Base-by-base conservation (phyloP, 2,797 vertebrate species). In the Calcarius lapponicus region DNA sequence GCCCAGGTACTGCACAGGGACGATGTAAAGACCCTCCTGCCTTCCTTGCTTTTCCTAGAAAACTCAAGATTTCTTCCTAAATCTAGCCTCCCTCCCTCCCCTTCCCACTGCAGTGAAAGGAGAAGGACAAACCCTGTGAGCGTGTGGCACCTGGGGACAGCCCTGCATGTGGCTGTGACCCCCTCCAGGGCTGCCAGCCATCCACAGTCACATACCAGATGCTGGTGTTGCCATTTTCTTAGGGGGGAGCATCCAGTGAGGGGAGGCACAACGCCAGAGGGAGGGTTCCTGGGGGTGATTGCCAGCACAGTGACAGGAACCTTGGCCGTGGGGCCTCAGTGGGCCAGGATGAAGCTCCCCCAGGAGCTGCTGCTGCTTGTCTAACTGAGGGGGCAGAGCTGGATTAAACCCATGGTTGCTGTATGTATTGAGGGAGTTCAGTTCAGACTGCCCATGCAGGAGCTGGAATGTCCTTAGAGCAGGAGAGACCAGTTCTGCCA, bases 401-500 rank as follows among this genome's bases (percentile, higher is more conserved):
- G 75, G 43, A 56, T 88, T 42, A 74, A 80, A 58, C 24, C 19
- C 42, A 22, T 1, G 5, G 34, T 14, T 69, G 66, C 76, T 53
- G 3, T 81, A 10, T 45, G 65, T 70, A 31, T 45, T 47, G 56
- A 80, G 21, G 57, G 65, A 88, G 32, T 81, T 93, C 48, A 73
- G 26, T 53, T 86, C 85, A 40, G 51, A 43, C n/a, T 62, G 40
- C 58, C 75, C 2, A 1, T 56, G 66, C 7, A 3, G 66, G 82
- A 86, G 51, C 26, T 86, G 92, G 91, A 96, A 95, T 91, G 85
- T 92, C 73, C 91, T 92, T 28, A 0, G 76, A 92, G 88, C 95
- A 90, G 74, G 95, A 94, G 94, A 93, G 95, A 96, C 95, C 86
- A 94, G 95, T 97, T 96, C 83, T 75, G 71, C 88, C 83, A 64